Percentiles rank a stretch among this genome's conserved stretches.
Conservation (phyloP, 2,797 vertebrate genomes). For the Onychomys arenicola region DNA sequence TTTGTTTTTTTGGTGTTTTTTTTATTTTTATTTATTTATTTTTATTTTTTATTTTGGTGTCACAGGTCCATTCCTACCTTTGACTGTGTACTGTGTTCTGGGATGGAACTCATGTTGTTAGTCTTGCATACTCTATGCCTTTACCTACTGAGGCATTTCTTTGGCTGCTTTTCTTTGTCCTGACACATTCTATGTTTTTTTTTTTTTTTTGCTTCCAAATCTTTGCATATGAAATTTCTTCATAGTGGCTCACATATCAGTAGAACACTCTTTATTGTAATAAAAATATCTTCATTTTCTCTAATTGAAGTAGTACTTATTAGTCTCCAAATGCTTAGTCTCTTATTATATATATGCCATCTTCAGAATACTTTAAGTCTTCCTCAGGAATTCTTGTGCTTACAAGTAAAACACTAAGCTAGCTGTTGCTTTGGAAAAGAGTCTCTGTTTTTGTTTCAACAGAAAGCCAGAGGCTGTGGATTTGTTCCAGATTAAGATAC, state of each 20-base stretch:
- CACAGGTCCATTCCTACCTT: not conserved
- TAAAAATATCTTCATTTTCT: not conserved
- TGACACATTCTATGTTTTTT: not conserved
- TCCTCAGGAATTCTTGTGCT: not conserved
- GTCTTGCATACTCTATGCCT: not conserved
- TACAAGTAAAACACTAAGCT: not conserved
- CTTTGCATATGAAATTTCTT: not conserved
- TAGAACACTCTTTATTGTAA: not conserved
- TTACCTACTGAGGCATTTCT: not conserved
- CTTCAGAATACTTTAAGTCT: not conserved
- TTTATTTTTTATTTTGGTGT: too few species aligned
- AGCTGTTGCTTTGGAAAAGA: too few species aligned
- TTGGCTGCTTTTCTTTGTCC: not conserved
- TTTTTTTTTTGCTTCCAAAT: not conserved
- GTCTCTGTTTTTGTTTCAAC: too few species aligned
- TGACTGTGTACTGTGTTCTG: not conserved
- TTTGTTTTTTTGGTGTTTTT: too few species aligned
- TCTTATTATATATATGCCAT: not conserved
- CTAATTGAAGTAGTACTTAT: not conserved
- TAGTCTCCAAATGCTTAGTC: not conserved
- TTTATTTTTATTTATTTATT: too few species aligned
- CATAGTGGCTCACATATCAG: not conserved
- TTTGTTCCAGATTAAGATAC: too few species aligned
- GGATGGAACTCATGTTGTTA: not conserved
- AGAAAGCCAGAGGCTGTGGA: too few species aligned